Evolutionary conservation across 2,888 invertebrate species (phyloP), one percentile per base, ranked within the genome.

Genomic region (Neria commutata): DNA sequence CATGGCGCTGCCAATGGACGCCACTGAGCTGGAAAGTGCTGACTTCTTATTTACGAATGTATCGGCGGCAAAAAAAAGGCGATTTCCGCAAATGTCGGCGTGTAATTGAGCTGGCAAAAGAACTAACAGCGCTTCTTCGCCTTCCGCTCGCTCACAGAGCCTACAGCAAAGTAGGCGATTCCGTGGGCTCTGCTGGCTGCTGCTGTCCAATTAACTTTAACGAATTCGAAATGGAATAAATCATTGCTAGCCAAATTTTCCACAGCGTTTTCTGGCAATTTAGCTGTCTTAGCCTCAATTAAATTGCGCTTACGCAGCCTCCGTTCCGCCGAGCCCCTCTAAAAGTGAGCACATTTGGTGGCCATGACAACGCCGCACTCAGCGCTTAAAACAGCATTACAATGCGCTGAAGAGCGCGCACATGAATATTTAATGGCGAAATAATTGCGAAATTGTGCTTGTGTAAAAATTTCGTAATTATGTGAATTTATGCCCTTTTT

Each of bases 391-490:
- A 19, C 17, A 48, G 3, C 48, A 29, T 29, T 25, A 29, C 26
- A 29, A 16, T 19, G 26, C 21, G 40, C 37, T 26, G 21, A 5
- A 29, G 29, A 29, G 11, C 11, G 29, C 11, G 57, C 65, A 68
- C 73, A 72, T 70, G 64, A 75, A 73, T 75, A 70, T 72, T 72
- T 75, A 75, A 73, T 73, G 71, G 74, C 70, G 66, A 67, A 75
- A 72, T 73, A 75, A 73, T 73, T 73, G 72, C 74, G 58, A 72
- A 73, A 72, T 71, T 68, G 68, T 73, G 74, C 72, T 72, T 69
- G 74, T 64, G 37, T 37, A 37, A 37, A 6, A n/a, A 29, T 29
- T 29, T 29, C 11, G 11, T 29, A 8, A 5, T 29, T 29, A 8
- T 29, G n/a, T n/a, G n/a, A n/a, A n/a, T 29, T 29, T 29, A 10